Conservation (phyloP, 2,113 vertebrate genomes). For the Galeopterus variegatus region DNA sequence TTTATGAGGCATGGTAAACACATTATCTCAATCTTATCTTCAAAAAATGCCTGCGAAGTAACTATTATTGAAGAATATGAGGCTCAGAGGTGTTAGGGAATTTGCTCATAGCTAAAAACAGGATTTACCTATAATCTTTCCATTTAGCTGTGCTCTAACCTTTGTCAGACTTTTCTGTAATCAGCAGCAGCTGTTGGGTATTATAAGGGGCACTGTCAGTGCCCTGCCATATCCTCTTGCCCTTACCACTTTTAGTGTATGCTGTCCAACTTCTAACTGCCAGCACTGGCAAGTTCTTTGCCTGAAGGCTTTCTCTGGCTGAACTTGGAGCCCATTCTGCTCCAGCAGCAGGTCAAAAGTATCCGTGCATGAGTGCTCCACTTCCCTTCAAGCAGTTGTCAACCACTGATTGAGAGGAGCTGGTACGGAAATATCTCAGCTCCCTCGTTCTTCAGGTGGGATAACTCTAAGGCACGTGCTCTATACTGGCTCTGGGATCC, state of each 20-base stretch:
- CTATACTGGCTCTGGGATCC: neutral
- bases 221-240: no score
- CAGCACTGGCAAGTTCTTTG: neutral
- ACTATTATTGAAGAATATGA: neutral
- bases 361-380: fast-evolving
- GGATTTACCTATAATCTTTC: neutral
- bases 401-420: neutral
- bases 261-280: neutral
- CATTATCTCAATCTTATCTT: neutral
- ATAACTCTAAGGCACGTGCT: neutral
- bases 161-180: neutral
- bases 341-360: neutral
- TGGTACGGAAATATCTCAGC: neutral
- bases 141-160: neutral
- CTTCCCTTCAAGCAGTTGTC: neutral
- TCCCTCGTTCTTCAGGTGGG: neutral
- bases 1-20: neutral
- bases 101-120: neutral
- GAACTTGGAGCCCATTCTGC: neutral
- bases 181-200: neutral
- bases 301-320: neutral
- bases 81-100: neutral
- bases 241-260: neutral
- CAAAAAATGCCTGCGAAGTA: neutral
- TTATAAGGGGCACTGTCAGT: neutral